Evolutionary conservation across 2,888 invertebrate genomes (phyloP), one percentile per base, ranked within the genome.

Genomic region (Xanthostigma xanthostigma): DNA sequence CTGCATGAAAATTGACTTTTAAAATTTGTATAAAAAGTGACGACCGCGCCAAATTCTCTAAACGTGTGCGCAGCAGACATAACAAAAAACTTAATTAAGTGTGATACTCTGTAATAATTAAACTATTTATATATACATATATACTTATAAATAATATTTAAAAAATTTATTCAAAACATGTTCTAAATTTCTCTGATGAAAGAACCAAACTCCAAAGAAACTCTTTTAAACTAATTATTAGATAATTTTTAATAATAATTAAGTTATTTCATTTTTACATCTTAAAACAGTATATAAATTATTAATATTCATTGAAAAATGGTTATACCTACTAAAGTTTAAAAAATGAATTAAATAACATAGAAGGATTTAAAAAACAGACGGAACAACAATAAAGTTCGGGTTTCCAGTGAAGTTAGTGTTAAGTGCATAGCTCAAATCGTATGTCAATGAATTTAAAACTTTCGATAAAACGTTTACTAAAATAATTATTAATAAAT

Each of bases 131-230:
- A 42, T 27, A 27, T 27, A 27, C 27, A 27, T 27, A 27, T 27
- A 27, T 27, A 27, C 27, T 27, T 27, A 27, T 27, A 27, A 27
- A 27, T 27, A 27, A 27, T 27, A 27, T 27, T 27, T 27, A 27
- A 27, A 27, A 27, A 27, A 27, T 41, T 41, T 41, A 33, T 27
- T 17, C 54, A 62, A 65, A 65, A 62, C 61, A 67, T 65, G 69
- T 68, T 69, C 67, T 68, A 68, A 68, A 68, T 64, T 64, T 61
- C 51, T 56, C 53, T 54, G 54, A 55, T 56, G 55, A 62, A 61
- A 66, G 66, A 65, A 67, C 65, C 65, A 66, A 62, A 62, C 59
- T 62, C 59, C 61, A 63, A 61, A 62, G 62, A 64, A 60, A 61
- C 58, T 59, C 59, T 60, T 57, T 57, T 56, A 59, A 46, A 39